Evolutionary conservation across 2,113 vertebrate species (phyloP), one percentile per base, ranked within the genome.

Genomic region (Genyomyrus donnyi): DNA sequence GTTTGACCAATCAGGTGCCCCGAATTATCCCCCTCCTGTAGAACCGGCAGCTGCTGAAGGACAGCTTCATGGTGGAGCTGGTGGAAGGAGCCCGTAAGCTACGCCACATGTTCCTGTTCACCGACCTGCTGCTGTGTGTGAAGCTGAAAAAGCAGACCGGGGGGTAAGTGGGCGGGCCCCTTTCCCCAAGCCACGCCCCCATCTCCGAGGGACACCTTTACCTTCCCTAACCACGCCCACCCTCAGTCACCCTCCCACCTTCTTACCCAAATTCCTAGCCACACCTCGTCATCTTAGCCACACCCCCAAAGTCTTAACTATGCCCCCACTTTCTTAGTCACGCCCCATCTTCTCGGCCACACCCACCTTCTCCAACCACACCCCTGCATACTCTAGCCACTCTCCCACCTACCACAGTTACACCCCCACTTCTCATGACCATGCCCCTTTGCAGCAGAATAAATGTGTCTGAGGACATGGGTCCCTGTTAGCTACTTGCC

Each of bases 61-160:
- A 99, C 95, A 96, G 98, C 91, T 99, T 99, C 94, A 97, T 99
- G 98, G 98, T 99, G 93, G 98, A 99, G 94, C 95, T 99, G 91
- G 97, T 99, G 5, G 98, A 99, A 91, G 98, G 98, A 0, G 96
- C 97, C 92, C 97, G 98, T 91, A 99, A 99, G 90, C 96, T 99
- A 0, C 97, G 98, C 15, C 98, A 99, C 0, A 96, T 99, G 93
- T 99, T 99, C 94, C 97, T 99, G 70, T 99, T 99, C 93, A 98
- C 97, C 0, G 98, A 99, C 92, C 95, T 99, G 91, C 96, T 99
- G 92, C 96, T 99, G 45, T 99, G 98, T 90, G 96, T 98, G 94
- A 99, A 99, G 92, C 96, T 99, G 92, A 99, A 98, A 96, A 99
- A 98, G 93, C 98, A 98, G 93, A 96, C 97, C 0, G 97, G 96